Evolutionary conservation across 2,797 vertebrate genomes (phyloP), one percentile per base, ranked within the genome.

Genomic region (Etheostoma perlongum): DNA sequence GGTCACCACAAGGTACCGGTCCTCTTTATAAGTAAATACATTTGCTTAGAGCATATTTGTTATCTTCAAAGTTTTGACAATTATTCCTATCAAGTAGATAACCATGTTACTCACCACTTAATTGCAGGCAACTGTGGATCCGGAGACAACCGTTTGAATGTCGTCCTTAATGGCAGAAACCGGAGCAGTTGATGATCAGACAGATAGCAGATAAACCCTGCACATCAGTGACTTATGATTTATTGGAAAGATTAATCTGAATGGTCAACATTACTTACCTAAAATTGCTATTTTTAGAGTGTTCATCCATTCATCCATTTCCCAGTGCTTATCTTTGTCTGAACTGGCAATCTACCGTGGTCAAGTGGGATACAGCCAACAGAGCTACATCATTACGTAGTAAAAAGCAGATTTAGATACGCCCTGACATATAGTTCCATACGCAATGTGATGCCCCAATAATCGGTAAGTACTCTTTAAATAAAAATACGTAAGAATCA

Each of bases 91-190:
- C 30, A 30, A 33, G 5, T 8, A 33, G 21, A 42, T 14, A 66
- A 73, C 30, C 58, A 59, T 53, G 54, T 36, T 61, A 69, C 44
- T 55, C 53, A 65, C 27, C 30, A 36, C 4, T 52, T 52, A 23
- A 16, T 14, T 16, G 12, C 46, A 11, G n/a, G 4, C 48, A 42
- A 27, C 23, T 55, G 19, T 30, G 71, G 46, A 63, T 16, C 16
- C 8, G 6, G 14, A 15, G 53, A 71, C 36, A 52, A 44, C 13
- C 6, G 27, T 55, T 6, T 40, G 15, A 40, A 40, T 49, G 53
- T 65, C 1, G 44, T 15, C 10, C n/a, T 59, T 46, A 2, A 49
- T 49, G 60, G 57, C 36, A 55, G 44, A 54, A 60, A 48, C 25
- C 27, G 21, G 12, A 55, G 44, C 6, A 8, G 27, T 19, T 0